A percentile compares a stretch with the other conserved stretches of the same genome.
phyloP scores from a whole-genome alignment of 2,797 vertebrate genomes.

The Potorous gilbertii region DNA sequence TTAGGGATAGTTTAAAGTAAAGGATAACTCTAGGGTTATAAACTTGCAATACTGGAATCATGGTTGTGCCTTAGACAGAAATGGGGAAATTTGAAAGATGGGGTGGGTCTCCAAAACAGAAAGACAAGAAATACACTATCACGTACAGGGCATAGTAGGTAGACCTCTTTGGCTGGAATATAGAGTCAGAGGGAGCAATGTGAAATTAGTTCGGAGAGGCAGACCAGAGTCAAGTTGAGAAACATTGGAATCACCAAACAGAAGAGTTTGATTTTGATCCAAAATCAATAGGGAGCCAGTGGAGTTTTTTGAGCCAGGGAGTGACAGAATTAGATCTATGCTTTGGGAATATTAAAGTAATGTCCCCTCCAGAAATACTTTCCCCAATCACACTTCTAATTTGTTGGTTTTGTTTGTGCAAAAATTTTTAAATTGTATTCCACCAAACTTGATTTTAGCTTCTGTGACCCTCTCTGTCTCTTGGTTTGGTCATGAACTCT shows the following conservation, averaged over 20 bases:
- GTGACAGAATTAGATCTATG: not conserved
- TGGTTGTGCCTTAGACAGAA: not conserved
- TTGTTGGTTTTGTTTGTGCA: not conserved
- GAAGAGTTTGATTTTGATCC: not conserved
- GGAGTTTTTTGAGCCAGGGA: not conserved
- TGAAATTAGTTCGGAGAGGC: not conserved
- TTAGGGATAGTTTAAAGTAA: not conserved
- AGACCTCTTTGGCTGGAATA: not conserved
- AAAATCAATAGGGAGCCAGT: not conserved
- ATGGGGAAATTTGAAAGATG: not conserved
- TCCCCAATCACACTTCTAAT: not conserved
- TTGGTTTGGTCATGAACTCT: not conserved
- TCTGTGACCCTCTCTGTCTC: not conserved
- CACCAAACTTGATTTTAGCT: not conserved
- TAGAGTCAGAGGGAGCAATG: not conserved
- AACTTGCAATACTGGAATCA: not conserved
- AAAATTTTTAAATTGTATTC: not conserved
- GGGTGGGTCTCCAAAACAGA: not conserved
- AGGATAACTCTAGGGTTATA: not conserved
- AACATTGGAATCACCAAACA: not conserved
- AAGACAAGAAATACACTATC: not conserved
- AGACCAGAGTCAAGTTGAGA: not conserved
- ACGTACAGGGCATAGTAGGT: not conserved
- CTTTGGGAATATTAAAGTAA: not conserved
- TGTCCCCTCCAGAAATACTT: not conserved